Percentiles rank a stretch among this genome's conserved stretches.
These are phyloP conservation scores for Venusia cambrica DNA, from an alignment of 2,888 invertebrate genomes.

Conservation along the genomic window DNA sequence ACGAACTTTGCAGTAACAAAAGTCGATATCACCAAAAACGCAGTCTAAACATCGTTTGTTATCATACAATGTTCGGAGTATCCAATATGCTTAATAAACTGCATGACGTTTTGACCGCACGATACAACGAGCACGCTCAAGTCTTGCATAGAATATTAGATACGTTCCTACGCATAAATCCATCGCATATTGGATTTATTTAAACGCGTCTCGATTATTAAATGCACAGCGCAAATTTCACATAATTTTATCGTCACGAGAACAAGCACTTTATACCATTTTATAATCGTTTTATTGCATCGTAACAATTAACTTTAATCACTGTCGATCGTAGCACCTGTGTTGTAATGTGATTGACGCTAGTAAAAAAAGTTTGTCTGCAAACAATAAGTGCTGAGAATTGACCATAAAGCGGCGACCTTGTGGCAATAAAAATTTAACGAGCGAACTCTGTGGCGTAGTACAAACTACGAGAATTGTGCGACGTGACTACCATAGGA, in stretches of 20 bases:
- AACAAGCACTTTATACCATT: conserved; percentile 52
- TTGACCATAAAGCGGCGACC: conserved; percentile 81
- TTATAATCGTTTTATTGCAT: conserved; percentile 62
- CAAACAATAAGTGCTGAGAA: conserved; percentile 78
- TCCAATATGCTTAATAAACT: conserved; percentile 34
- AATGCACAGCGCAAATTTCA: conserved; percentile 12
- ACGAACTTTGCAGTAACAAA: conserved; percentile 61
- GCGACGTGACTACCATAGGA: conserved; percentile 76
- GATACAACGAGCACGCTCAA: conserved; percentile 28
- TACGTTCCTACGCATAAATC: conserved; percentile 37
- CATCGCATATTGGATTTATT: conserved; percentile 34
- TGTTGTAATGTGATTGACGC: conserved; percentile 60
- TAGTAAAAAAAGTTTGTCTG: conserved; percentile 66
- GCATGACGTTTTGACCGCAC: conserved; percentile 23
- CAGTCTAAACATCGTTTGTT: conserved; percentile 74
- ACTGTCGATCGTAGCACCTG: conserved; percentile 69
- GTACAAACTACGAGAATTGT: conserved; percentile 60
- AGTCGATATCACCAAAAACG: conserved; percentile 71
- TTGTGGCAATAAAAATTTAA: conserved; percentile 82
- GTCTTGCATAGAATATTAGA: conserved; percentile 29
- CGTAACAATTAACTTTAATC: conserved; percentile 75
- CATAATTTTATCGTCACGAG: conserved; percentile 20
- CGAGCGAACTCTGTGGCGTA: conserved; percentile 66
- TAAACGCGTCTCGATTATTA: conserved; percentile 16
- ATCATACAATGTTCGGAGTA: conserved; percentile 45